Base-by-base conservation (phyloP, 2,888 invertebrate species). In the Stictocephala bisonia region DNA sequence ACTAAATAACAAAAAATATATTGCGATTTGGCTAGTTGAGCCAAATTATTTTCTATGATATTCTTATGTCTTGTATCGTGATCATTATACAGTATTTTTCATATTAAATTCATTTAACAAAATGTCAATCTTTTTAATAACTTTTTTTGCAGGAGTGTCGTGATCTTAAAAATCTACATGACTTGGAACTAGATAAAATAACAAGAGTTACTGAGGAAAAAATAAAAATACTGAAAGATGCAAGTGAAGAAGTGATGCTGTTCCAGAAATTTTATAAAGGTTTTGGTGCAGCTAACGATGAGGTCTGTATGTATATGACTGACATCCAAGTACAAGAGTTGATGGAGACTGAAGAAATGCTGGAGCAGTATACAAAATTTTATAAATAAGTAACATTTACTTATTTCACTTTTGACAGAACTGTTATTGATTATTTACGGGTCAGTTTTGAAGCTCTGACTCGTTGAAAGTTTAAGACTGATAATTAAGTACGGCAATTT, bases 251-350 rank as follows among this genome's bases (percentile, higher is more conserved):
- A 31, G 70, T 71, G 1, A 27, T 71, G 2, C 22, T 58, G 27
- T 71, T 71, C n/a, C 58, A 71, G 20, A 71, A 71, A 9, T 71
- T 44, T 29, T 71, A 71, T 31, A 40, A 29, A 29, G 70, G 70
- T 7, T 44, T 71, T 3, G 70, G 58, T 18, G 58, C 58, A 1
- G 20, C n/a, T 11, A 53, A 71, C 27, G 64, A 64, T 7, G 27
- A 1, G 13, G 64, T 24, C 13, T 44, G 44, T 15, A 4, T 64
- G 26, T 64, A 64, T 27, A 35, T 60, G 60, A 64, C 41, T 1
- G 64, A 64, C 26, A 44, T 64, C 7, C 64, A 64, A 35, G 64
- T 64, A 1, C 64, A 64, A 35, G 64, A 64, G 24, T 22, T 64
- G 2, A 64, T 64, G 44, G 64, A 64, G 18, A 64, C 64, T 44